Base-by-base conservation (phyloP, 2,797 vertebrate genomes). In the Sebastiscus albofasciatus region DNA sequence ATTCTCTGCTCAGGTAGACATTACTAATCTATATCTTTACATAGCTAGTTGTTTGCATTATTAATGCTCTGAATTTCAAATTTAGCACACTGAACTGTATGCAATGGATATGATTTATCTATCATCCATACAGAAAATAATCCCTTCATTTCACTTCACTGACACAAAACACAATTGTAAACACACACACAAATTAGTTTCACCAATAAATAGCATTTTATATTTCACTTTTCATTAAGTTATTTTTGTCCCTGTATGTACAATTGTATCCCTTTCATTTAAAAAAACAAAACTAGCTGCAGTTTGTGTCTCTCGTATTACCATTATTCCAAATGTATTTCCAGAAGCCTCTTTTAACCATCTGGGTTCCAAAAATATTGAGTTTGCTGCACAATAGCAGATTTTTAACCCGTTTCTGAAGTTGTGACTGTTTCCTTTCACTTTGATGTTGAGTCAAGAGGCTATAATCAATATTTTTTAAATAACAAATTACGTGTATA, bases 151-250 rank as follows among this genome's bases (percentile, higher is more conserved):
- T 54, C 55, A 80, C 62, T n/a, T 49, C 31, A 79, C 66, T 60
- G 6, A 83, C 81, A 84, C n/a, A 36, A 49, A 69, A 81, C 26
- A 79, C 71, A 55, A 46, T 2, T 33, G 62, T n/a, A 90, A 83
- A 36, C 34, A 87, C 81, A 75, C 24, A 75, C 46, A 77, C 52
- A 3, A 54, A 46, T 9, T 22, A 79, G 56, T 61, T 77, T 79
- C 58, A 82, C 67, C 77, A 88, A 90, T 89, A 93, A 91, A 93
- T 87, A 90, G 7, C 56, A 71, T 85, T 65, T 85, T n/a, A 66
- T 73, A 70, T 54, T 67, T 75, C 6, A 76, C 65, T 76, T 26
- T 66, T 64, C n/a, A 52, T 13, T 0, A 67, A 73, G 3, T 39
- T 68, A 64, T 6, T 9, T 79, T 65, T 72, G 56, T 85, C 55